These are phyloP conservation scores for Leptinotarsa tumamoca DNA, from an alignment of 2,888 invertebrate species.

Conservation along the genomic window DNA sequence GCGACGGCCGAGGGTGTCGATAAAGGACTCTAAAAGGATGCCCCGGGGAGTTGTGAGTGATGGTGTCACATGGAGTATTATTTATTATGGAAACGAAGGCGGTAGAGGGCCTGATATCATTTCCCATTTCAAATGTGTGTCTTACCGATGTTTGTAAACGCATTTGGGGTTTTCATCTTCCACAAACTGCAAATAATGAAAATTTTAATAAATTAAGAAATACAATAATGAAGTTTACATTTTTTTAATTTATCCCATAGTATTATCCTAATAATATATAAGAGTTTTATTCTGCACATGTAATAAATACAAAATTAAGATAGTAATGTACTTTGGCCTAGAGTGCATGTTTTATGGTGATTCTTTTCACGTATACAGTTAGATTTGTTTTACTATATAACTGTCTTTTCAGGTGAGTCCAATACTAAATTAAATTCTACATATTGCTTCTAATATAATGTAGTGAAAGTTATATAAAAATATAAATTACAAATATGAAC, in stretches of 20 bases:
- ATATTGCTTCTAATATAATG: no score
- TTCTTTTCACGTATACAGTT: no score
- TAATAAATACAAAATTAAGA: constrained; percentile 64
- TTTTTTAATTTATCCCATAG: constrained; percentile 64
- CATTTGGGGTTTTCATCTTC: no score
- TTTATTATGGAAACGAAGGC: constrained; percentile 44
- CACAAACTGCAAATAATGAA: no score
- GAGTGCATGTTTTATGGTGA: constrained; percentile 58
- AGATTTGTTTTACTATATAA: no score
- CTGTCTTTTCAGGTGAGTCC: no score
- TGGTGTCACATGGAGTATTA: constrained; percentile 51
- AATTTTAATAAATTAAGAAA: no score
- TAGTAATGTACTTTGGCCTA: constrained; percentile 66
- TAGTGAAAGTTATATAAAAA: no score
- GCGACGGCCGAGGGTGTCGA: constrained; percentile 58
- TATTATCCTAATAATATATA: constrained; percentile 66
- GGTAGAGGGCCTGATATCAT: constrained; percentile 34
- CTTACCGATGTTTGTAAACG: background rate
- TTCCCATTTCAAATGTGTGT: constrained; percentile 41
- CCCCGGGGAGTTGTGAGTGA: constrained; percentile 56
- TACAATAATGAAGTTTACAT: constrained; percentile 54
- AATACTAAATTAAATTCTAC: no score
- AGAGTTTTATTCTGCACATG: constrained; percentile 65
- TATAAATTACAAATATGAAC: no score
- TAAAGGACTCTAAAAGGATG: constrained; percentile 61